A percentile compares a stretch with the other conserved stretches of the same genome.
Evolutionary conservation across 2,113 vertebrate species (phyloP).

Genomic region (Prolemur simus): DNA sequence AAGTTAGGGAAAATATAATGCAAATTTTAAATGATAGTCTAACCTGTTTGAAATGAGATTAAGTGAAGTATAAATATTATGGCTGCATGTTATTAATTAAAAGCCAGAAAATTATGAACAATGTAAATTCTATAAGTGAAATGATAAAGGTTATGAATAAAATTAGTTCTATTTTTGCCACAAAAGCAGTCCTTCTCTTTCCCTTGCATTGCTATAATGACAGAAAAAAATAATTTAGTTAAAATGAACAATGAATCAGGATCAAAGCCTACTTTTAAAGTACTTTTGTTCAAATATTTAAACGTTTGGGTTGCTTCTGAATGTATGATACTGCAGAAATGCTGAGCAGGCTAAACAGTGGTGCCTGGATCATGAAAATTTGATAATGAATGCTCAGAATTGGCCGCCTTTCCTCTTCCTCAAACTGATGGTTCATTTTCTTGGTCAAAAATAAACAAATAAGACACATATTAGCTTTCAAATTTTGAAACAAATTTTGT

Average conservation of each 20-base stretch:
- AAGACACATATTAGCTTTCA: background rate
- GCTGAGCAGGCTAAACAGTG: background rate
- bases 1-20: slow-evolving; percentile 3
- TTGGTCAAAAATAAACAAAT: background rate
- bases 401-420: background rate
- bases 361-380: background rate
- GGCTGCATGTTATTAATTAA: slow-evolving; percentile 24
- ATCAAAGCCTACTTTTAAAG: slow-evolving; percentile 18
- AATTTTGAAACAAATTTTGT: background rate
- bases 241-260: background rate
- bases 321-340: background rate
- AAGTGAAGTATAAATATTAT: slow-evolving; percentile 32
- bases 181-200: background rate
- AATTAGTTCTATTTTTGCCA: slow-evolving; percentile 47
- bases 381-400: background rate
- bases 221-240: background rate
- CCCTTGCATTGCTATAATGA: background rate
- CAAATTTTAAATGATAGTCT: background rate
- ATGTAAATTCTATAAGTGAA: slow-evolving; percentile 34
- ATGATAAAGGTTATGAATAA: slow-evolving; percentile 30
- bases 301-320: background rate
- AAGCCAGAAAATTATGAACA: slow-evolving; percentile 9
- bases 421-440: background rate
- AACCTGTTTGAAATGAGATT: background rate
- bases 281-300: background rate